Conservation (phyloP, 1,140 invertebrate species). For the Pectinophora gossypiella region DNA sequence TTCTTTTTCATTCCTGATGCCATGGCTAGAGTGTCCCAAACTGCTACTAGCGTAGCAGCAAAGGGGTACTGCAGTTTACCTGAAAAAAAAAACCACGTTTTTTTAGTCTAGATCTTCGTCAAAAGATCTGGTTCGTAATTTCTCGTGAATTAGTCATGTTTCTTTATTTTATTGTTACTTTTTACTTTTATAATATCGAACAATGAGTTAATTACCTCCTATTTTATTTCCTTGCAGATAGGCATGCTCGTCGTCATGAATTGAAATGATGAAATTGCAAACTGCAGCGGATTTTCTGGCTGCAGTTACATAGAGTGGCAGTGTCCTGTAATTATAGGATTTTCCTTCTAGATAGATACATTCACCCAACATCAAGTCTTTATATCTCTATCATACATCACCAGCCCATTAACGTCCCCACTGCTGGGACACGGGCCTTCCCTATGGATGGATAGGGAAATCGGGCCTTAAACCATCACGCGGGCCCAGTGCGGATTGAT, state of each 20-base stretch:
- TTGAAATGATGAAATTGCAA: conserved; percentile 22
- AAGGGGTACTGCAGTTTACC: conserved; percentile 36
- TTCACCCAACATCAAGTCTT: too few species aligned
- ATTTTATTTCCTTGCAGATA: conserved; percentile 36
- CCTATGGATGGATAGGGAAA: too few species aligned
- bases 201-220: conserved; percentile 25
- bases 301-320: conserved; percentile 20
- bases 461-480: too few species aligned
- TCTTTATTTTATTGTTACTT: background rate
- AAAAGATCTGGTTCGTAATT: background rate
- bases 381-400: too few species aligned
- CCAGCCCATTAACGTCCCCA: too few species aligned
- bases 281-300: conserved; percentile 21
- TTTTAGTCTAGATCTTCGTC: background rate
- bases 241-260: conserved; percentile 29
- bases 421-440: too few species aligned
- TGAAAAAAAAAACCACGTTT: conserved; percentile 11
- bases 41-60: conserved; percentile 29
- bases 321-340: conserved; percentile 28
- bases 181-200: background rate
- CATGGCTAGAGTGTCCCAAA: conserved; percentile 47
- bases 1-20: conserved; percentile 17
- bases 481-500: too few species aligned
- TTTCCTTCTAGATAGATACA: too few species aligned
- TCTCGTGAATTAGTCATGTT: background rate